A percentile compares a stretch with the other conserved stretches of the same genome.
Evolutionary conservation across 2,888 invertebrate genomes (phyloP).

Genomic region (Pseudeuparius sepicola): DNA sequence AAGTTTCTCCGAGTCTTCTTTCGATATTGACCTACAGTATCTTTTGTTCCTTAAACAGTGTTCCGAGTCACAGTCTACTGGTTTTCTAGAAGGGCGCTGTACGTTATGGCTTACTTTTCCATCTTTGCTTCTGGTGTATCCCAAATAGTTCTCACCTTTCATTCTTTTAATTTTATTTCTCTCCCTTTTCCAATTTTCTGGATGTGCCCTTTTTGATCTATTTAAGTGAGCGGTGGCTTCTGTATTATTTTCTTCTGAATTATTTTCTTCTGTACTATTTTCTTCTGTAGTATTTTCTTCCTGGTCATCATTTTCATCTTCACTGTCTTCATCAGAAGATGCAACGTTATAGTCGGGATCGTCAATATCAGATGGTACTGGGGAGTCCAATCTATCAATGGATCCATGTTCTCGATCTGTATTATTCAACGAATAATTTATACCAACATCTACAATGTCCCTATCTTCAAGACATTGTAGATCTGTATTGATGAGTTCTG

Average conservation of each 20-base stretch:
- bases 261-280: slow-evolving; percentile 3
- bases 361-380: slow-evolving; percentile 7
- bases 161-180: slow-evolving; percentile 12
- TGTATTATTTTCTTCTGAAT: slow-evolving; percentile 6
- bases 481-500: slow-evolving; percentile 5
- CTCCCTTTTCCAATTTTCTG: slow-evolving; percentile 12
- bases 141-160: slow-evolving; percentile 9
- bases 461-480: slow-evolving; percentile 8
- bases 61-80: slow-evolving; percentile 2
- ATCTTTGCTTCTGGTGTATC: slow-evolving; percentile 1
- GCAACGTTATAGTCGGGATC: slow-evolving; percentile 8
- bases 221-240: not conserved
- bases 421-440: not conserved
- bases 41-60: slow-evolving; percentile 7
- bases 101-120: slow-evolving; percentile 5
- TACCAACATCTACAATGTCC: not conserved
- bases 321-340: slow-evolving; percentile 8
- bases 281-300: not conserved
- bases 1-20: slow-evolving; percentile 5
- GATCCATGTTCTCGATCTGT: slow-evolving; percentile 1
- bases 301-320: not conserved
- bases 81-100: too few relatives aligned
- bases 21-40: slow-evolving; percentile 1
- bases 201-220: slow-evolving; percentile 10
- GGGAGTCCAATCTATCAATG: slow-evolving; percentile 2